A percentile compares a stretch with the other conserved stretches of the same genome.
These are phyloP conservation scores for Drosophila nannoptera DNA, from an alignment of 1,140 invertebrate genomes.

Conservation along the genomic window DNA sequence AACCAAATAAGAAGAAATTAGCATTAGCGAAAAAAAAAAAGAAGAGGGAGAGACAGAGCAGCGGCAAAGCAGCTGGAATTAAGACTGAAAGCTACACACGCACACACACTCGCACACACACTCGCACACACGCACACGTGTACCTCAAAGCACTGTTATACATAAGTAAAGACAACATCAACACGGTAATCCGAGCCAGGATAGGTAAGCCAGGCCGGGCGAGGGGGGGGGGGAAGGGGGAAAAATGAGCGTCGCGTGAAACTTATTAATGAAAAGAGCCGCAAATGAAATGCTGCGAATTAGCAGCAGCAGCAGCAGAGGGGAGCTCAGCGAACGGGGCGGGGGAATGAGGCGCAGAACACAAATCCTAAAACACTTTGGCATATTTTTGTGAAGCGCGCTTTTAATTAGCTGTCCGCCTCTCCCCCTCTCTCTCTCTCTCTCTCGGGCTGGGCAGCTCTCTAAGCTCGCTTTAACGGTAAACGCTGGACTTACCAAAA, in stretches of 20 bases:
- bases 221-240: neutral
- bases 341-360: neutral
- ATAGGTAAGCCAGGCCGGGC: neutral
- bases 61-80: too few species aligned
- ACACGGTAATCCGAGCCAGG: conserved; percentile 70
- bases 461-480: conserved; percentile 24
- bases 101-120: neutral
- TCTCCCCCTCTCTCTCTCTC: too few species aligned
- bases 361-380: conserved; percentile 3
- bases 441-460: neutral
- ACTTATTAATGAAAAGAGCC: conserved; percentile 76
- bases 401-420: conserved; percentile 12
- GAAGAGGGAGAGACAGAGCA: neutral
- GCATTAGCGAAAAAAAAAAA: conserved; percentile 31
- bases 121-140: neutral
- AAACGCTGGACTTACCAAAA: conserved; percentile 42
- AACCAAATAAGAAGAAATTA: conserved; percentile 42
- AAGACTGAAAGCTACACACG: too few species aligned
- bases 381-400: conserved; percentile 1
- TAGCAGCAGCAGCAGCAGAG: conserved; percentile 40
- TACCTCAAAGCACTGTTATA: neutral
- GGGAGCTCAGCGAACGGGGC: conserved; percentile 1
- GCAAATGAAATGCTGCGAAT: conserved; percentile 67
- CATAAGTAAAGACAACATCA: conserved; percentile 65
- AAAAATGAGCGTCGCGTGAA: conserved; percentile 77